Evolutionary conservation across 2,888 invertebrate genomes (phyloP), one percentile per base, ranked within the genome.

Genomic region (Taphrorychus bicolor): DNA sequence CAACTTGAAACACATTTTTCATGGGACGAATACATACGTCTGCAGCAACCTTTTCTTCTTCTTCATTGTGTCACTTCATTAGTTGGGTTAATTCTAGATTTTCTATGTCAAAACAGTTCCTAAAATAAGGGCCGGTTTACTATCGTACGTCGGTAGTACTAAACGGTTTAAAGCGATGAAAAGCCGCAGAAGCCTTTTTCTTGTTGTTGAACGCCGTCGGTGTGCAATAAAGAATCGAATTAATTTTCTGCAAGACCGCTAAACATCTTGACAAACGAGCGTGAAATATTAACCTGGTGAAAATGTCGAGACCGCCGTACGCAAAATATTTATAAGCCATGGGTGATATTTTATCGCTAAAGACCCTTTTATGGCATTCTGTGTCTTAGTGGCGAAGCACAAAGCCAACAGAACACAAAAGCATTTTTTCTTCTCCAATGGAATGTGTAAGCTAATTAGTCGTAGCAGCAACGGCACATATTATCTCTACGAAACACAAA

Each of bases 191-290:
- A 63, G 49, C 60, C 70, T 72, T 71, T 72, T 74, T 74, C 66
- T 73, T 74, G 69, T 72, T 74, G 71, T 73, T 70, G 45, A 45
- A 49, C 59, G 16, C 68, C 14, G 73, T 67, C 74, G 75, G 73
- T 71, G 45, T 63, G 62, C 71, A 69, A 68, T 75, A 78, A 78
- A 78, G 76, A 72, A 73, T 71, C 73, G 73, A 78, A 80, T 80
- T 80, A 80, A 80, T 80, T 79, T 77, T 75, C 76, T 76, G 76
- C 77, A 77, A 77, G 78, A 75, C 77, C 75, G 77, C 77, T 77
- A 76, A 79, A 75, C 77, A 76, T 76, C 78, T 76, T 77, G 80
- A 79, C 80, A 80, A 80, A 80, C 79, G 77, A 77, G 77, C 74
- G 75, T 80, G 78, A 79, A 79, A 80, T 80, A 80, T 79, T 77